Evolutionary conservation across 2,797 vertebrate species (phyloP).

Genomic region (Anguilla obscura): DNA sequence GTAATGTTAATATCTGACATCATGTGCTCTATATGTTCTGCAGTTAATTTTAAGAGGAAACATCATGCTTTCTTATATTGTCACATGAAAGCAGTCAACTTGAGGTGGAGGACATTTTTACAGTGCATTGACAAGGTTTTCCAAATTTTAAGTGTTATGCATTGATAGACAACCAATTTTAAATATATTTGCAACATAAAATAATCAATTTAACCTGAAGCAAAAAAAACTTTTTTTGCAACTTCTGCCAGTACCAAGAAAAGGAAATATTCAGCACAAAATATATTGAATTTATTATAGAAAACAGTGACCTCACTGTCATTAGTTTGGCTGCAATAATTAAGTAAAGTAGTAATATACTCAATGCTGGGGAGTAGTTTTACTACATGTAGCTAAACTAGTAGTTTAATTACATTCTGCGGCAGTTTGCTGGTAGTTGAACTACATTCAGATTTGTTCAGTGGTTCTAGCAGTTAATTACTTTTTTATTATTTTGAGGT

Average conservation of each 20-base stretch:
- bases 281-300: too few species aligned
- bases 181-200: not conserved
- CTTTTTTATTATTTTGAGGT: too few species aligned
- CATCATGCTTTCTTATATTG: not conserved
- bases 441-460: too few species aligned
- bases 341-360: too few species aligned
- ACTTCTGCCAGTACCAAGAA: not conserved
- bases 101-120: not conserved
- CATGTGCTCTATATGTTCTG: not conserved
- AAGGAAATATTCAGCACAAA: not conserved
- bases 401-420: too few species aligned
- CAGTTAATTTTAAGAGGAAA: not conserved
- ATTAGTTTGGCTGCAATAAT: not conserved
- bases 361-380: too few species aligned
- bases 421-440: too few species aligned
- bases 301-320: not conserved
- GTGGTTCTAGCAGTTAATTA: too few species aligned
- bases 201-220: not conserved
- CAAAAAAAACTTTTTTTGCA: not conserved
- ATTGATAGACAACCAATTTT: not conserved
- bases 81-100: not conserved
- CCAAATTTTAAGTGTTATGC: not conserved
- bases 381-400: too few species aligned
- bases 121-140: not conserved
- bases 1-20: not conserved